Evolutionary conservation across 2,888 invertebrate genomes (phyloP).

Genomic region (Aplocera efformata): DNA sequence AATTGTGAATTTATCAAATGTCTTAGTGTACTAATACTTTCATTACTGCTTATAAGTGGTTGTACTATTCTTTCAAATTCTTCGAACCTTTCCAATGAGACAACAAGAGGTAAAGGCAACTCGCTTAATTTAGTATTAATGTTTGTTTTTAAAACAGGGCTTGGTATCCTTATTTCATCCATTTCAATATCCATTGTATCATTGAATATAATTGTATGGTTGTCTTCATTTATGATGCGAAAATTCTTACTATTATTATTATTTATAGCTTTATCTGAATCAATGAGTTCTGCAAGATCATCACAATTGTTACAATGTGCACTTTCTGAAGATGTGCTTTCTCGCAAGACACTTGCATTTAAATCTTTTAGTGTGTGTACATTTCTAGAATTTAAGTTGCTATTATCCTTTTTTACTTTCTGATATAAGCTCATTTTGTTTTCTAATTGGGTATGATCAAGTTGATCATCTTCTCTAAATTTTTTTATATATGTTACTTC

Average conservation of each 20-base stretch:
- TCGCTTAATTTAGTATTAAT: constrained; percentile 28
- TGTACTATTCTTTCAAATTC: constrained; percentile 55
- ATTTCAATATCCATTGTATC: constrained; percentile 16
- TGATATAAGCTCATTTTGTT: background rate
- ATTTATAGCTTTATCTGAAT: background rate
- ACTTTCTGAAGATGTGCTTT: background rate
- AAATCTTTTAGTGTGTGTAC: constrained; percentile 2
- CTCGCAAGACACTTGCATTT: constrained; percentile 2
- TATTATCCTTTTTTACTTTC: background rate
- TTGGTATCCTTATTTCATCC: constrained; percentile 33
- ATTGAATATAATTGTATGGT: background rate
- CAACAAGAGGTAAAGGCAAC: constrained; percentile 41
- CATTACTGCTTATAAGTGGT: constrained; percentile 43
- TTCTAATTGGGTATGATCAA: background rate
- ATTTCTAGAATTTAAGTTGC: background rate
- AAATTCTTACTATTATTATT: background rate
- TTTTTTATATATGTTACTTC: constrained; percentile 2
- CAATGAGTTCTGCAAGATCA: background rate
- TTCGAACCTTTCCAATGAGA: constrained; percentile 56
- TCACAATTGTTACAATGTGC: background rate
- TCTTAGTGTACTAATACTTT: constrained; percentile 43
- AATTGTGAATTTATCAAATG: constrained; percentile 59
- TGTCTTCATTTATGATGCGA: background rate
- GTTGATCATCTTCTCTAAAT: background rate
- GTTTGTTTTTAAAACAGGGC: constrained; percentile 48